Percentiles rank a stretch among this genome's conserved stretches.
Conservation (phyloP, 1,140 invertebrate genomes). For the Drosophila quadrilineata region DNA sequence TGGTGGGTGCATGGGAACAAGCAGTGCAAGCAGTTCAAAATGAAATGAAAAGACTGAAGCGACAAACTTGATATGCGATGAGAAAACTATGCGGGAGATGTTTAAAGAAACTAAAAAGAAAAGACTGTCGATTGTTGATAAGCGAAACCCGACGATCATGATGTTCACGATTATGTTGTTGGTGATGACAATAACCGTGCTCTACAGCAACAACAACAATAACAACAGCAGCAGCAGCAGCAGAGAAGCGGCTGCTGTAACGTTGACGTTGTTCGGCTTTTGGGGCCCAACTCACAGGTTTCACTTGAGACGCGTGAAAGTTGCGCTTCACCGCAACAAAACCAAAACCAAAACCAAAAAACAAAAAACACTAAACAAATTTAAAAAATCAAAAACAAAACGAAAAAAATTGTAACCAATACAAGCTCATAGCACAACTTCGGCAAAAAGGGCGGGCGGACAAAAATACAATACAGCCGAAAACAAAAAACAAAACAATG, state of each 20-base stretch:
- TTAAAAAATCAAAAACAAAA: conserved; percentile 3
- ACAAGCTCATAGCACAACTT: conserved; percentile 1
- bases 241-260: neutral
- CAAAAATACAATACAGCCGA: conserved; percentile 6
- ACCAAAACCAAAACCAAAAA: conserved; percentile 27
- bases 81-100: neutral
- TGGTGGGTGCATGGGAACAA: conserved; percentile 24
- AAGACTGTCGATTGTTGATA: conserved; percentile 11
- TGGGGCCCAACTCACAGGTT: conserved; percentile 61
- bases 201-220: neutral
- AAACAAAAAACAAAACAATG: conserved; percentile 13
- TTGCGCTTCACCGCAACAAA: conserved; percentile 66
- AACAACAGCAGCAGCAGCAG: neutral
- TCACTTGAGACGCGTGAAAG: conserved; percentile 75
- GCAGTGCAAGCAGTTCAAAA: conserved; percentile 31
- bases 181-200: neutral
- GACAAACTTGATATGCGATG: conserved; percentile 35
- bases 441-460: conserved; percentile 32
- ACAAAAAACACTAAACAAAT: conserved; percentile 7
- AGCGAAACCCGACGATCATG: no score
- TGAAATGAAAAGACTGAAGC: conserved; percentile 45
- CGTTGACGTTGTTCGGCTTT: conserved; percentile 23
- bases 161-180: no score
- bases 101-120: neutral
- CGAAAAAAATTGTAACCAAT: no score